Evolutionary conservation across 92 coral and sea anemone species (phyloP), one percentile per base, ranked within the genome.

Genomic region (Parazoanthus atlanticus): DNA sequence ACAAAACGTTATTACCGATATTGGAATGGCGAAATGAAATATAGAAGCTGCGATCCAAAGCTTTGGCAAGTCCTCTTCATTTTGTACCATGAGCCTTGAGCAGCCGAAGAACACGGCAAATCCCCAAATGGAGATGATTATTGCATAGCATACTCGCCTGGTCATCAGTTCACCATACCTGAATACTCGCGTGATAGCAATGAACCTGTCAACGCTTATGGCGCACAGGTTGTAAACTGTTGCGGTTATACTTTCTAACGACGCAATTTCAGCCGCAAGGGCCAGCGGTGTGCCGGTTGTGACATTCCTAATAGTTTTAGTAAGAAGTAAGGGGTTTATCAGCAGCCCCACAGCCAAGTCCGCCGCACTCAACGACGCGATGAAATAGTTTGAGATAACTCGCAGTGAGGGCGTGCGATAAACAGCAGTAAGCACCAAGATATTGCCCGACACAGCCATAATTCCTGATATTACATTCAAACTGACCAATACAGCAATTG

Each of bases 311-410:
- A 30, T 78, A 30, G 87, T 84, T 72, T 84, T 84, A 15, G 87
- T 78, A 38, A 84, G 58, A 30, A 84, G 87, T n/a, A 84, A 46
- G 5, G 78, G 87, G 65, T 69, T 84, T 41, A 84, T 46, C 12
- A 84, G 47, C 21, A 70, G 67, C 56, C 87, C 87, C 3, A 70
- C 78, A 17, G 41, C 78, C 5, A 84, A 32, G 41, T 84, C 87
- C 15, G 87, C 87, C 15, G 87, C 78, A 16, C 87, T 84, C 66
- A 84, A 28, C n/a, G 87, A 84, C 74, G 87, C 87, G 65, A 84
- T 84, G 19, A 84, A 84, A 41, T 67, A 84, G 33, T 84, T 84
- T 28, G 87, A 84, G 16, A 84, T 74, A 16, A 69, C 33, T 16
- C 43, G 87, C 43, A 84, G 74, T 0, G 87, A 69, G 25, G 87